Percentiles rank a stretch among this genome's conserved stretches.
Evolutionary conservation across 2,888 invertebrate genomes (phyloP).

Genomic region (Portevinia maculata): DNA sequence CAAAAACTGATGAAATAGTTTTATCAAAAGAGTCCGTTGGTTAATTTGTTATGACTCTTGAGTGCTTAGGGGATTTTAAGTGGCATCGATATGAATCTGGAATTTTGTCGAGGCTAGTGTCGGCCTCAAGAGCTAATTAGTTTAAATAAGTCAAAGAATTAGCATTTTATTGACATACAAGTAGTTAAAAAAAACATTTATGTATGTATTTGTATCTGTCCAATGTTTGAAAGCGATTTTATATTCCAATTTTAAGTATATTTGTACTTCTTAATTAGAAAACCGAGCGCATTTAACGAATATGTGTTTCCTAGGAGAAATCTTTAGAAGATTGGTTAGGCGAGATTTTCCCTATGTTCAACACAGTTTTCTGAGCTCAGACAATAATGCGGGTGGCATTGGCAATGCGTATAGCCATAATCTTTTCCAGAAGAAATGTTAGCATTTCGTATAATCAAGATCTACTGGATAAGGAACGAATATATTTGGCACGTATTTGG

Average conservation of each 20-base stretch:
- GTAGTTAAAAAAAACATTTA: background rate
- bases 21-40: background rate
- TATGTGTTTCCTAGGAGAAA: background rate
- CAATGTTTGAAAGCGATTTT: background rate
- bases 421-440: too few relatives aligned
- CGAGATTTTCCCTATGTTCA: too few relatives aligned
- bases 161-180: background rate
- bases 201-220: background rate
- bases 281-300: background rate
- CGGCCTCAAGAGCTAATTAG: background rate
- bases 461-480: too few relatives aligned
- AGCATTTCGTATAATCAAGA: too few relatives aligned
- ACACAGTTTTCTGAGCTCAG: background rate
- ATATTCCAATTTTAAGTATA: background rate
- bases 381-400: background rate
- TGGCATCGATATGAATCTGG: background rate
- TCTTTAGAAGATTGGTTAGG: background rate
- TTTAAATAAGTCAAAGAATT: conserved; percentile 1
- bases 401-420: too few relatives aligned
- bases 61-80: background rate
- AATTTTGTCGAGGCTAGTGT: background rate
- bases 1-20: too few relatives aligned
- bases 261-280: background rate
- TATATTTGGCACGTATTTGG: too few relatives aligned
- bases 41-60: background rate